These are phyloP conservation scores for Heliconius hewitsoni DNA, from an alignment of 1,140 invertebrate species.

Conservation along the genomic window DNA sequence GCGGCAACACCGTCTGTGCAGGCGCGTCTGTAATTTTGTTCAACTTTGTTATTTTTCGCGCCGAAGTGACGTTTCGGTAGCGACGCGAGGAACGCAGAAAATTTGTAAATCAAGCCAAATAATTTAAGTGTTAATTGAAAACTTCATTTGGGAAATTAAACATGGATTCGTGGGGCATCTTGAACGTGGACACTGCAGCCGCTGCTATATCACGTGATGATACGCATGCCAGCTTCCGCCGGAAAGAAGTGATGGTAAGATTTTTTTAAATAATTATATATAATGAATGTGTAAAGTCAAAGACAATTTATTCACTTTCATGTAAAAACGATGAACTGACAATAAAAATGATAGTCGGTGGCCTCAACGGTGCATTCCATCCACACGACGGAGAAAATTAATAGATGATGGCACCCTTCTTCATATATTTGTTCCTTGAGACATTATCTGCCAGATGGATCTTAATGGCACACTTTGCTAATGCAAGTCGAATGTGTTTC, in stretches of 20 bases:
- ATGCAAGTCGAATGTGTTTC: too few relatives aligned
- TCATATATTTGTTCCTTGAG: too few relatives aligned
- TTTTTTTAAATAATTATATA: neutral
- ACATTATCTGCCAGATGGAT: too few relatives aligned
- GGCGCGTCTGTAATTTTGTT: constrained; percentile 23
- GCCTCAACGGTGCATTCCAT: too few relatives aligned
- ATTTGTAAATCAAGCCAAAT: constrained; percentile 41
- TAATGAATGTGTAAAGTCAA: neutral
- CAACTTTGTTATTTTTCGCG: constrained; percentile 35
- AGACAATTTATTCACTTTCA: neutral
- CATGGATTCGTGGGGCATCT: constrained; percentile 85
- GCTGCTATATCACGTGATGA: constrained; percentile 84
- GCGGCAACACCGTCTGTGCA: constrained; percentile 27
- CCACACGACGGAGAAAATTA: too few relatives aligned
- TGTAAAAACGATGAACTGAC: too few relatives aligned
- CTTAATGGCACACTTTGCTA: too few relatives aligned
- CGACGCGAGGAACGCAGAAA: constrained; percentile 20
- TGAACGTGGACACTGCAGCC: constrained; percentile 83
- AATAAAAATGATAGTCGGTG: too few relatives aligned
- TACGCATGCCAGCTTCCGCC: constrained; percentile 79
- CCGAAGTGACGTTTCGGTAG: constrained; percentile 39
- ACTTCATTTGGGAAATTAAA: constrained; percentile 42
- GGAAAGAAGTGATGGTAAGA: constrained; percentile 81
- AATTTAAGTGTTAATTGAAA: constrained; percentile 41
- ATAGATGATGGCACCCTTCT: too few relatives aligned